Evolutionary conservation across 1,140 invertebrate genomes (phyloP), one percentile per base, ranked within the genome.

Genomic region (Cyphomyrmex costatus): DNA sequence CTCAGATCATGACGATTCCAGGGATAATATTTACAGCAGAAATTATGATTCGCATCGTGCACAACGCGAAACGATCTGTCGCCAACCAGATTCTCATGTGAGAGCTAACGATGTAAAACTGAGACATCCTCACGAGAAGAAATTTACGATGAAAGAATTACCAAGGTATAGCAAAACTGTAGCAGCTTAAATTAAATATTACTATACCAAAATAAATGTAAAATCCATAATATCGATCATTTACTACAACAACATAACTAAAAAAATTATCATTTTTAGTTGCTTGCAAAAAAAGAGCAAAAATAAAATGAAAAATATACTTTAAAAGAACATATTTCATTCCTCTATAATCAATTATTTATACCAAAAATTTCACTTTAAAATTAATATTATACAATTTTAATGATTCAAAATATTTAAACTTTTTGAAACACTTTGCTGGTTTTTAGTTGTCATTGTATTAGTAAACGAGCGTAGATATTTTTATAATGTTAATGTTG

Each of bases 131-230:
- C 68, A 85, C 7, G 78, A 89, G 60, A 87, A 70, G 36, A 85
- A 82, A n/a, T 89, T 91, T 60, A 0, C 5, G 3, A 86, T 68
- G 5, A 89, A 85, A 70, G n/a, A 63, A 82, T 61, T 90, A 27
- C 89, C 92, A 27, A 90, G 86, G 92, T 92, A 88, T 12, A 66
- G 0, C 5, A 46, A 27, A 36, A 21, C n/a, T 27, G 1, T 70
- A 30, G 24, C 7, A 51, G 30, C 19, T 8, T 12, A 12, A 30
- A 21, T 36, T 70, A 8, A 49, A 49, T 56, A 36, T 27, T 8
- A 49, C 12, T n/a, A 42, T 5, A n/a, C 14, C n/a, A n/a, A 70
- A 71, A 49, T 30, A 63, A 33, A 63, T 21, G 1, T 46, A 0
- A 51, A 79, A 21, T 33, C 14, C 14, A 49, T 16, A 49, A 49